Evolutionary conservation across 1,140 invertebrate genomes (phyloP).

Genomic region (Calephelis nemesis): DNA sequence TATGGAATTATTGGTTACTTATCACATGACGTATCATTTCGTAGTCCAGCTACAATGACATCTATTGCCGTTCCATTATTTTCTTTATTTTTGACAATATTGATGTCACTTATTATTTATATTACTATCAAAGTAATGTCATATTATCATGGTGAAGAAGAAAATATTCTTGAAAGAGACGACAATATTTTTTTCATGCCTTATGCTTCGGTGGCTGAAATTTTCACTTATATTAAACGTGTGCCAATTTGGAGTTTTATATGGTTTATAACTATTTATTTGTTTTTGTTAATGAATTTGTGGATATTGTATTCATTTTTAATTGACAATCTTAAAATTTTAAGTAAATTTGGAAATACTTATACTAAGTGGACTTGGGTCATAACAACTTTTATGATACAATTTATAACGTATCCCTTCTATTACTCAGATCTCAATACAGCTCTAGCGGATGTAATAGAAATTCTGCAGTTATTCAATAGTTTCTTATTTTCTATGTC

Average conservation of each 20-base stretch:
- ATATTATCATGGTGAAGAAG: slow-evolving; percentile 62
- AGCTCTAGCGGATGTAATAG: slow-evolving; percentile 45
- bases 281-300: slow-evolving; percentile 48
- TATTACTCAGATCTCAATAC: slow-evolving; percentile 56
- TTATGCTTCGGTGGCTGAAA: slow-evolving; percentile 57
- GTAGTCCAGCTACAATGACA: slow-evolving; percentile 64
- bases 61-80: slow-evolving; percentile 47
- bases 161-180: slow-evolving; percentile 55
- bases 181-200: slow-evolving; percentile 47
- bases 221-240: slow-evolving; percentile 52
- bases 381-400: slow-evolving; percentile 36
- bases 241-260: slow-evolving; percentile 55
- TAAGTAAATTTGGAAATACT: slow-evolving; percentile 31
- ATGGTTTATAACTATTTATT: slow-evolving; percentile 54
- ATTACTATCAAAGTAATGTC: slow-evolving; percentile 63
- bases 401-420: slow-evolving; percentile 46
- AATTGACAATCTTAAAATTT: slow-evolving; percentile 36
- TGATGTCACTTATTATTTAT: slow-evolving; percentile 51
- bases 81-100: slow-evolving; percentile 46
- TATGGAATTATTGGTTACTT: slow-evolving; percentile 56
- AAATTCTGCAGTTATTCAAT: slow-evolving; percentile 56
- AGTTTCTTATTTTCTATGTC: slow-evolving; percentile 52
- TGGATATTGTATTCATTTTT: slow-evolving; percentile 58
- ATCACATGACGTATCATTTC: slow-evolving; percentile 51
- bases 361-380: slow-evolving; percentile 40